Evolutionary conservation across 2,113 vertebrate species (phyloP).

Genomic region (Oncorhynchus keta): DNA sequence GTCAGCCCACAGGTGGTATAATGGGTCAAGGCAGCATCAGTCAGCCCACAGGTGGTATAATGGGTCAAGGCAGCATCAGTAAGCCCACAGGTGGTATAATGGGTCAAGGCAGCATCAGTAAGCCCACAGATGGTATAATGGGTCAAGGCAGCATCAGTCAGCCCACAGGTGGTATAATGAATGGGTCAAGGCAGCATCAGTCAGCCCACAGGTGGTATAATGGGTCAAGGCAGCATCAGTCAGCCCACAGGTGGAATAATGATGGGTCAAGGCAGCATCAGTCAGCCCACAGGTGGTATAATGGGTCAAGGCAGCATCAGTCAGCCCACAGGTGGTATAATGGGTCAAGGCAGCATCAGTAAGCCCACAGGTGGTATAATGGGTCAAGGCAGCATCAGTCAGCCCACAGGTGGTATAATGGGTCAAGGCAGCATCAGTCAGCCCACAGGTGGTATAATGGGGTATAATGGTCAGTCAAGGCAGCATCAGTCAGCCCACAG

Average conservation of each 20-base stretch:
- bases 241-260: not conserved
- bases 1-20: not conserved
- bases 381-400: constrained; percentile 24
- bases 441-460: constrained; percentile 1
- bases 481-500: too few relatives aligned
- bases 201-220: constrained; percentile 1
- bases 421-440: constrained; percentile 1
- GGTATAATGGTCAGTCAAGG: too few relatives aligned
- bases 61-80: not conserved
- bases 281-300: constrained; percentile 6
- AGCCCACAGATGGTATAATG: not conserved
- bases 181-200: constrained; percentile 14
- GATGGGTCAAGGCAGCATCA: constrained; percentile 29
- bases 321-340: constrained; percentile 3
- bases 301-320: constrained; percentile 27
- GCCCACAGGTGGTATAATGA: not conserved
- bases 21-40: constrained; percentile 14
- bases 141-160: not conserved
- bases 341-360: constrained; percentile 16
- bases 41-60: constrained; percentile 4
- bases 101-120: not conserved
- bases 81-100: not conserved
- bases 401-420: not conserved
- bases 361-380: not conserved
- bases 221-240: constrained; percentile 32